Base-by-base conservation (phyloP, 2,797 vertebrate genomes). In the Syndactyla subalaris region DNA sequence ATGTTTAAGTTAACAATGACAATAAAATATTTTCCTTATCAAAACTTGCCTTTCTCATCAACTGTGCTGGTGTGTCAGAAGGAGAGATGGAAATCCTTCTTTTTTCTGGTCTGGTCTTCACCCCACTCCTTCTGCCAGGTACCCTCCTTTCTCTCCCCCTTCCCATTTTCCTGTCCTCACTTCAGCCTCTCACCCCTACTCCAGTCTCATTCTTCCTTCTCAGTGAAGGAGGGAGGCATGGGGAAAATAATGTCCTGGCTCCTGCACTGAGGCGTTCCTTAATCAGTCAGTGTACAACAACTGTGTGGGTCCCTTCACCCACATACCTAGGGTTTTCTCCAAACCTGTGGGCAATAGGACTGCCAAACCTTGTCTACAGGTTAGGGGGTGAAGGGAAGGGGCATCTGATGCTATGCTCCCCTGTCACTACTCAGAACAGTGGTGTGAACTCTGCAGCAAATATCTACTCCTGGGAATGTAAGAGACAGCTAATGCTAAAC, bases 21-120 rank as follows among this genome's bases (percentile, higher is more conserved):
- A 92, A 89, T 82, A 79, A 89, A 93, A 67, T 82, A 63, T 67
- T 97, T 92, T 86, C 62, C 66, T 86, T 94, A 92, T 90, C 80
- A 90, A 93, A 96, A 93, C 62, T 88, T 85, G 65, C 49, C 49
- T 92, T 93, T 91, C 88, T 89, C 86, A 68, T 95, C 59, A 92
- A 89, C 80, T 85, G 20, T 27, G 16, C 46, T 74, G 41, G 34
- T 68, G 45, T 71, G 81, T 85, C 75, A 89, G 71, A 87, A 41
- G 24, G 27, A 92, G 72, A 89, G 75, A 48, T 46, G 72, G 57
- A 95, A 97, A 89, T 76, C 59, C 70, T 92, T 7, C 4, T 34
- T 84, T 90, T 93, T 72, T 82, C 91, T 94, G 88, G 27, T 89
- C 87, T 92, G 78, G n/a, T 94, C 70, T 91, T 90, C 81, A 91